Percentiles rank a stretch among this genome's conserved stretches.
Conservation (phyloP, 2,888 invertebrate species). For the Meandrusa payeni region DNA sequence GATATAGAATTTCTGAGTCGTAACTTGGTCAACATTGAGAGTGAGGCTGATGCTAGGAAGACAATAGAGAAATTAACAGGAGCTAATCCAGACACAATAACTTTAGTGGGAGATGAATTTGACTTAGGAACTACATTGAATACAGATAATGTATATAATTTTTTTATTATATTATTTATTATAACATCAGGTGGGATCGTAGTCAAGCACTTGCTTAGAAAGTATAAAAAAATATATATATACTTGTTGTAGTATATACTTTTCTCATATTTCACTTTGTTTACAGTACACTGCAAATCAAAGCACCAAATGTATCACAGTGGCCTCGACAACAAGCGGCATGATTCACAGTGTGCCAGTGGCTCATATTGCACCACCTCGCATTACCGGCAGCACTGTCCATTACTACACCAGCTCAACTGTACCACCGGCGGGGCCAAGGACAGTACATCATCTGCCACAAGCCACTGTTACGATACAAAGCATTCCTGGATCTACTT, state of each 20-base stretch:
- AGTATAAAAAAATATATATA: too few relatives aligned
- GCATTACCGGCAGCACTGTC: conserved; percentile 62
- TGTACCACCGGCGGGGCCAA: conserved; percentile 36
- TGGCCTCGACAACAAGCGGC: conserved; percentile 69
- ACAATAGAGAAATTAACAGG: conserved; percentile 76
- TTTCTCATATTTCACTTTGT: not conserved
- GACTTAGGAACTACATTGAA: conserved; percentile 72
- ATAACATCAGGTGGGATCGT: too few relatives aligned
- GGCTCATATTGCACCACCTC: conserved; percentile 61
- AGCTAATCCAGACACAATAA: conserved; percentile 69
- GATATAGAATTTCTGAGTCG: conserved; percentile 76
- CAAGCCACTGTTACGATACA: conserved; percentile 69
- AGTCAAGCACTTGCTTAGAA: too few relatives aligned
- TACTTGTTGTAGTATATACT: too few relatives aligned
- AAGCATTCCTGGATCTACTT: conserved; percentile 60
- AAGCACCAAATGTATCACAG: conserved; percentile 68
- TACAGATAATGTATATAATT: conserved; percentile 50
- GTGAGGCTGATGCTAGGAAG: conserved; percentile 74
- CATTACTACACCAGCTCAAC: conserved; percentile 37
- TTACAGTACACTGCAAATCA: conserved; percentile 58
- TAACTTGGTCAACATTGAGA: conserved; percentile 73
- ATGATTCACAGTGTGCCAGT: conserved; percentile 73
- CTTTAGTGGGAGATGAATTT: conserved; percentile 72
- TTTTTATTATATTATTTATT: not conserved
- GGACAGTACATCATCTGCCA: conserved; percentile 58